Evolutionary conservation across 2,113 vertebrate species (phyloP).

Genomic region (Hippocampus zosterae): DNA sequence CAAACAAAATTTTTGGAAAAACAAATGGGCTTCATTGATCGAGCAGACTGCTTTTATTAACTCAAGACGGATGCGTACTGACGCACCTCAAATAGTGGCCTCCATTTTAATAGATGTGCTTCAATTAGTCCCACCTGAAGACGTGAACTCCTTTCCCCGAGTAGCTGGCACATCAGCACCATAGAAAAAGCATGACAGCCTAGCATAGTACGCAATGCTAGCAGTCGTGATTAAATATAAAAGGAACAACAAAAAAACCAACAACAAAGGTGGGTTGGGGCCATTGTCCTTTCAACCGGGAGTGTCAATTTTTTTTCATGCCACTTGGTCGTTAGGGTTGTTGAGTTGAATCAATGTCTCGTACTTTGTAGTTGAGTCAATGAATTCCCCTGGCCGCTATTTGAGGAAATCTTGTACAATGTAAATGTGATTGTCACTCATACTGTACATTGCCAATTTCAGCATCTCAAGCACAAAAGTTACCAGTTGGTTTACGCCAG

Average conservation of each 20-base stretch:
- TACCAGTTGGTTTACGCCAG: neutral
- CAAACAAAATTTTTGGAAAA: neutral
- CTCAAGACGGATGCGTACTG: neutral
- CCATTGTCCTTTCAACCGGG: no score
- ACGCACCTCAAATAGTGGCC: neutral
- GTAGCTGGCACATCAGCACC: no score
- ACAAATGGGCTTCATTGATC: neutral
- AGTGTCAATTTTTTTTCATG: no score
- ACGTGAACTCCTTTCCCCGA: neutral
- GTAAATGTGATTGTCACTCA: neutral
- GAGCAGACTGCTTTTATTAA: neutral
- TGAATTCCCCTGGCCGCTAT: neutral
- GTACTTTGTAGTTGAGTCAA: no score
- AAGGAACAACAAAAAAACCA: no score
- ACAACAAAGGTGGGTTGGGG: no score
- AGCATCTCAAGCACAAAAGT: constrained; percentile 13
- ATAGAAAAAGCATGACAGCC: no score
- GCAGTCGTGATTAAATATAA: no score
- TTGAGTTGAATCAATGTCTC: no score
- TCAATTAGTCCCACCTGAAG: neutral
- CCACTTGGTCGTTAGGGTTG: no score
- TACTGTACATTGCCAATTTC: neutral
- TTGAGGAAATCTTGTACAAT: neutral
- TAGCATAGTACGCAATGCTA: no score
- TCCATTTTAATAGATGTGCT: neutral